phyloP scores from a whole-genome alignment of 2,797 vertebrate species.

The Pteropus rufus region DNA sequence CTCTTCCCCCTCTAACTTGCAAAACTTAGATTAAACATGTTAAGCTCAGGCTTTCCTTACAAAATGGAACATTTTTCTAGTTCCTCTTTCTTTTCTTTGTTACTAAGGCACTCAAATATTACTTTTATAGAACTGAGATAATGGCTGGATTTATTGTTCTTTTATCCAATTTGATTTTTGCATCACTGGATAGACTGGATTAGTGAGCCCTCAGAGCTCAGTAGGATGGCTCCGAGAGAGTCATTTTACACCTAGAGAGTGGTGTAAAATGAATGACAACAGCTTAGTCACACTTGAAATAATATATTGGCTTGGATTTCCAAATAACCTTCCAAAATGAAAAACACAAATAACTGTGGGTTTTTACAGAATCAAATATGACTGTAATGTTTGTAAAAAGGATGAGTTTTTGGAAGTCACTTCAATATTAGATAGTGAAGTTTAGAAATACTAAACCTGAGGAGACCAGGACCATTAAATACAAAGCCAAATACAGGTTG shows the following conservation, averaged over 20 bases:
- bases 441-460: conserved; percentile 64
- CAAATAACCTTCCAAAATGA: conserved; percentile 73
- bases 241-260: not conserved
- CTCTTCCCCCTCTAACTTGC: not conserved
- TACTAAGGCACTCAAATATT: conserved; percentile 49
- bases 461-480: conserved; percentile 60
- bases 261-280: conserved; percentile 59
- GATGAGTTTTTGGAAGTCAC: conserved; percentile 67
- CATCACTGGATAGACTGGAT: conserved; percentile 10
- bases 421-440: conserved; percentile 64
- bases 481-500: conserved; percentile 52
- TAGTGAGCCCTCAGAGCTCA: not conserved
- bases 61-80: conserved; percentile 25
- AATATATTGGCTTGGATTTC: conserved; percentile 64
- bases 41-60: not conserved
- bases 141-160: conserved; percentile 45
- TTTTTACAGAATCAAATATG: conserved; percentile 72
- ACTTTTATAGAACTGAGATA: conserved; percentile 36
- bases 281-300: conserved; percentile 73
- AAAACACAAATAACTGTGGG: conserved; percentile 66
- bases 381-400: conserved; percentile 68
- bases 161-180: conserved; percentile 51
- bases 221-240: conserved; percentile 1
- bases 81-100: conserved; percentile 41
- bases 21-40: conserved; percentile 29